phyloP scores from a whole-genome alignment of 2,797 vertebrate species.

The Scolopax bukidnonensis region DNA sequence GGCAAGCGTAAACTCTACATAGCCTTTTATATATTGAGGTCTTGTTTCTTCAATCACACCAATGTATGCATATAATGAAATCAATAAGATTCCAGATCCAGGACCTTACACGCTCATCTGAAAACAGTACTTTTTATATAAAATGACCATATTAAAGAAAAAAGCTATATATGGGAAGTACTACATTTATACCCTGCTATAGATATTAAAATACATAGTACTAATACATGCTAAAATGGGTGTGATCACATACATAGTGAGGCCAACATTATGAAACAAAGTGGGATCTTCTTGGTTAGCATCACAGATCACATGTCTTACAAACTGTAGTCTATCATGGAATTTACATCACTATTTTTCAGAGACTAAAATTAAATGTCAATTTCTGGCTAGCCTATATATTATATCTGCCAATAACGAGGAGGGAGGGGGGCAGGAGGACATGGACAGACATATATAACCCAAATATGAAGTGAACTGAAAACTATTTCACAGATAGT shows the following conservation, averaged over 20 bases:
- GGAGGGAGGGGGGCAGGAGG: not conserved
- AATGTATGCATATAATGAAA: not conserved
- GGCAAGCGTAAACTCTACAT: not conserved
- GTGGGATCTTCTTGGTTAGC: not conserved
- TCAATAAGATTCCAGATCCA: not conserved
- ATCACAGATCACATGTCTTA: not conserved
- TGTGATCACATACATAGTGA: not conserved
- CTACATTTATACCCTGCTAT: not conserved
- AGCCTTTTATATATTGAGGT: not conserved
- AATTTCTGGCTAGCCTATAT: not conserved
- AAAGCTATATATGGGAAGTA: not conserved
- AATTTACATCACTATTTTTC: not conserved
- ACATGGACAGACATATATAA: not conserved
- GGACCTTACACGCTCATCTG: not conserved
- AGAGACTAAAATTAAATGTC: not conserved
- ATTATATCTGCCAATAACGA: not conserved
- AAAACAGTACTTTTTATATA: not conserved
- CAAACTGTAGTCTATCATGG: not conserved
- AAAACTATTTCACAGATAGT: constrained; percentile 47
- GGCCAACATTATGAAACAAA: not conserved
- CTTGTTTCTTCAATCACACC: not conserved
- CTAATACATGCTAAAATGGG: not conserved
- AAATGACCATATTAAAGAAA: not conserved
- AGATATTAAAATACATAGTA: not conserved
- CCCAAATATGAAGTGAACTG: constrained; percentile 62